Conservation (phyloP, 2,888 invertebrate genomes). For the Cosmopolites sordidus region DNA sequence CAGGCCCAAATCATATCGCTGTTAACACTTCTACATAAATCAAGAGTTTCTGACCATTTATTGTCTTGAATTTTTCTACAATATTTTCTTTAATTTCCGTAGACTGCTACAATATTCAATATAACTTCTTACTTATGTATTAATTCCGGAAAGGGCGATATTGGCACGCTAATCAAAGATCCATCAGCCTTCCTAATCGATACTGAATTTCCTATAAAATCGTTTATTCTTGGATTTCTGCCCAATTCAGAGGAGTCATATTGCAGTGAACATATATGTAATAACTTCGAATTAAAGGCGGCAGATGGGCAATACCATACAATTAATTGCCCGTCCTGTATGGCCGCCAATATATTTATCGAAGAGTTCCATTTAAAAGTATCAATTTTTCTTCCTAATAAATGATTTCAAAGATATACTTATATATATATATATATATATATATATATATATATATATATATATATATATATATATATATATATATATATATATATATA, state of each 20-base stretch:
- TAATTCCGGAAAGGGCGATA: constrained; percentile 66
- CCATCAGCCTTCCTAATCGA: constrained; percentile 86
- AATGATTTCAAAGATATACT: constrained; percentile 1
- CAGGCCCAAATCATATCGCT: constrained; percentile 86
- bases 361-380: constrained; percentile 68
- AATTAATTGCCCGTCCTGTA: constrained; percentile 72
- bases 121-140: constrained; percentile 45
- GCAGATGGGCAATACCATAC: constrained; percentile 81
- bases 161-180: constrained; percentile 68
- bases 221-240: constrained; percentile 74
- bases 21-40: constrained; percentile 45
- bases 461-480: too few species aligned
- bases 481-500: too few species aligned
- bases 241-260: constrained; percentile 70
- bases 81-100: constrained; percentile 13
- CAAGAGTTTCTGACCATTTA: constrained; percentile 60
- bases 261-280: constrained; percentile 57
- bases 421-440: too few species aligned
- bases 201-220: constrained; percentile 79
- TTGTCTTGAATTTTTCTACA: constrained; percentile 63
- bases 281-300: constrained; percentile 66
- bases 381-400: constrained; percentile 55
- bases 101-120: neutral
- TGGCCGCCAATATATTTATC: constrained; percentile 72
- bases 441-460: too few species aligned